These are phyloP conservation scores for Choristoneura rosaceana DNA, from an alignment of 2,888 invertebrate species.

Conservation along the genomic window DNA sequence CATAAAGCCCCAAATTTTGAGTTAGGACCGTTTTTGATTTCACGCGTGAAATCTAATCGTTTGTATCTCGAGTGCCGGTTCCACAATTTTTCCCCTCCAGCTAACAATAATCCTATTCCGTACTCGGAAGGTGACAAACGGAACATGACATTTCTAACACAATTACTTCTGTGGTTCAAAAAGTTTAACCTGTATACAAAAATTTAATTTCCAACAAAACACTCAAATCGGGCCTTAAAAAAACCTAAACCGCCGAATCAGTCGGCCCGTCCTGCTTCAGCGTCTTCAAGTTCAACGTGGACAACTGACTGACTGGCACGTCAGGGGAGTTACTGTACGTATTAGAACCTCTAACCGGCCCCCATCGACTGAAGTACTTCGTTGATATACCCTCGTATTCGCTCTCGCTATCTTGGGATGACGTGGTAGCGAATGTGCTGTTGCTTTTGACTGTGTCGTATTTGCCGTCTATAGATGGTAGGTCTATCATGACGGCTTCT, in stretches of 20 bases:
- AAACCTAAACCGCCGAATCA: slow-evolving; percentile 63
- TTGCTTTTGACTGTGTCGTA: slow-evolving; percentile 64
- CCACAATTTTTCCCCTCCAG: too few species aligned
- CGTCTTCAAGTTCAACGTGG: slow-evolving; percentile 69
- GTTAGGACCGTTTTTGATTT: too few species aligned
- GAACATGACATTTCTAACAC: too few species aligned
- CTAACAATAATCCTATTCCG: too few species aligned
- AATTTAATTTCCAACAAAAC: too few species aligned
- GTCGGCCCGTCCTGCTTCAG: slow-evolving; percentile 55
- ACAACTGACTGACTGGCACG: slow-evolving; percentile 73
- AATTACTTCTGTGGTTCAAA: too few species aligned
- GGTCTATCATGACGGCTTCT: slow-evolving; percentile 76
- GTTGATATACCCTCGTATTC: slow-evolving; percentile 49
- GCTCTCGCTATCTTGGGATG: slow-evolving; percentile 53
- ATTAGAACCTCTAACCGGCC: slow-evolving; percentile 81
- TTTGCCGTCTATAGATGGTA: slow-evolving; percentile 64
- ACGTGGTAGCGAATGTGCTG: slow-evolving; percentile 55
- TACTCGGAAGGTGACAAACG: too few species aligned
- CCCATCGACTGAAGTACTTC: slow-evolving; percentile 76
- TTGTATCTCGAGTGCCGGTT: too few species aligned
- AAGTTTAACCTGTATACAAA: too few species aligned
- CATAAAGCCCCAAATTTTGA: too few species aligned
- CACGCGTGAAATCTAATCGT: too few species aligned
- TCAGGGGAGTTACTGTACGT: slow-evolving; percentile 69
- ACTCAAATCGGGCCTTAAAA: too few species aligned